These are phyloP conservation scores for Hydrotaea diabolus DNA, from an alignment of 2,888 invertebrate species.

Conservation along the genomic window DNA sequence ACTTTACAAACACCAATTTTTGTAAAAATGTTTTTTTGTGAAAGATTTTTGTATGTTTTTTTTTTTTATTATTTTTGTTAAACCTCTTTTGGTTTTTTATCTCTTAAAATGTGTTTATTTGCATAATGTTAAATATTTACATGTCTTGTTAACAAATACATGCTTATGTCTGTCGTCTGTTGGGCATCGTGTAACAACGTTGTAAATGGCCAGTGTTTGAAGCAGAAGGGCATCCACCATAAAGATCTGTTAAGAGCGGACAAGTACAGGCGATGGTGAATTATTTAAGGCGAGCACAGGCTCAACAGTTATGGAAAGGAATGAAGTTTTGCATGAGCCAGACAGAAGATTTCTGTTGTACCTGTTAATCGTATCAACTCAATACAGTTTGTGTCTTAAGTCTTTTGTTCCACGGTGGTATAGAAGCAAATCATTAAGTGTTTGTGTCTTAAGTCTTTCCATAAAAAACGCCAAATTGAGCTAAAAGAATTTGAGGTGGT, in stretches of 20 bases:
- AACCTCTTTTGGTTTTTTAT: neutral
- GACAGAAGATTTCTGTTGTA: no score
- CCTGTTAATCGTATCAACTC: no score
- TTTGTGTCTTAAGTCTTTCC: no score
- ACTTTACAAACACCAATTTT: neutral
- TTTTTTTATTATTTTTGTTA: neutral
- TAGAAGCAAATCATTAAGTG: no score
- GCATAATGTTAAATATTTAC: conserved; percentile 67
- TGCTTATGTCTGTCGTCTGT: conserved; percentile 50
- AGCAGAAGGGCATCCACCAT: neutral
- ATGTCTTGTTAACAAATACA: conserved; percentile 66
- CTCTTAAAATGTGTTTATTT: conserved; percentile 56
- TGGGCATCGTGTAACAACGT: neutral
- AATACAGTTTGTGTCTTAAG: neutral
- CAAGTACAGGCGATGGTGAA: conserved; percentile 7
- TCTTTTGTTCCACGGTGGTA: neutral
- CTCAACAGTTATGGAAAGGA: neutral
- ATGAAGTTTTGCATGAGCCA: neutral
- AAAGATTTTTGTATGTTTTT: conserved; percentile 7
- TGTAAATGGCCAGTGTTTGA: neutral
- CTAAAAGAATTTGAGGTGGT: no score
- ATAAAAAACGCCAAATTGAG: no score
- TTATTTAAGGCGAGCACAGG: no score
- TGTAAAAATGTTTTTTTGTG: no score
- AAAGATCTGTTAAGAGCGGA: neutral